A percentile compares a stretch with the other conserved stretches of the same genome.
phyloP scores from a whole-genome alignment of 2,888 invertebrate species.

The Ophraella communa region DNA sequence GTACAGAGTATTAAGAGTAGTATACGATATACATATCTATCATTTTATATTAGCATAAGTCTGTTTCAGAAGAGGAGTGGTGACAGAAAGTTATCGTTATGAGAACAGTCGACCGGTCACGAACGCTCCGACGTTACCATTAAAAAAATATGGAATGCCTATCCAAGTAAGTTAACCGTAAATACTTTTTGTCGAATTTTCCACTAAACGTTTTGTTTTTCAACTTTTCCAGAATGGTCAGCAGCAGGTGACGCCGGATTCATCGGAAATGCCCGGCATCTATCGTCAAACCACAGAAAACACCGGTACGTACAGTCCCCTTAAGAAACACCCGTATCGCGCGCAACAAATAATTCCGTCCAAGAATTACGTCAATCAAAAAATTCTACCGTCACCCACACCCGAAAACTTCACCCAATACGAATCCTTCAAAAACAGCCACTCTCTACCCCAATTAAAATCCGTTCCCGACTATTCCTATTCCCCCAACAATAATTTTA shows the following conservation, averaged over 20 bases:
- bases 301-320: constrained; percentile 59
- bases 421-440: constrained; percentile 48
- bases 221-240: constrained; percentile 53
- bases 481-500: constrained; percentile 7
- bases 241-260: constrained; percentile 48
- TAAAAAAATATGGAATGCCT: constrained; percentile 65
- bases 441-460: constrained; percentile 50
- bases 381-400: constrained; percentile 52
- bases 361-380: constrained; percentile 56
- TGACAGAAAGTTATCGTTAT: constrained; percentile 72
- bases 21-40: no score
- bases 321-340: constrained; percentile 54
- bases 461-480: constrained; percentile 20
- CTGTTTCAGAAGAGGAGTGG: constrained; percentile 69
- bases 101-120: constrained; percentile 62
- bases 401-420: constrained; percentile 43
- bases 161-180: constrained; percentile 54
- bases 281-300: constrained; percentile 59
- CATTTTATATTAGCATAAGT: constrained; percentile 23
- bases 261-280: constrained; percentile 52
- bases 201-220: neutral
- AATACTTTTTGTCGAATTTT: neutral
- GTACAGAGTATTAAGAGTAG: no score
- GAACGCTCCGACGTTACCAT: constrained; percentile 63
- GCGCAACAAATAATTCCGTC: constrained; percentile 56